Evolutionary conservation across 2,888 invertebrate species (phyloP).

Genomic region (Pardosa pseudoannulata): DNA sequence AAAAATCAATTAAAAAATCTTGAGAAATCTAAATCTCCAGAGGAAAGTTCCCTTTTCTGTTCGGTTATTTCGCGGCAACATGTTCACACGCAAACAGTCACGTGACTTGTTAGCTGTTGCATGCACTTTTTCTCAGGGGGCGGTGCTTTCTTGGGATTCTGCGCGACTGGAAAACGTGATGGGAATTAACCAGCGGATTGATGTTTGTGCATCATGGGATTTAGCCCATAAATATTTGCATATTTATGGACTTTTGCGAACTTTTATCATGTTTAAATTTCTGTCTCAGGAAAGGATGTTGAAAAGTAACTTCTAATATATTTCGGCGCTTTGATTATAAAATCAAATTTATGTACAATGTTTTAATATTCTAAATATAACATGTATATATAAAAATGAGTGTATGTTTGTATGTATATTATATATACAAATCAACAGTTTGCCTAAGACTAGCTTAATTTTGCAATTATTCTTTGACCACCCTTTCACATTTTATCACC

Average conservation of each 20-base stretch:
- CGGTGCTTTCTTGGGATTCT: neutral
- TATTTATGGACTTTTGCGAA: neutral
- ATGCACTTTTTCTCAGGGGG: neutral
- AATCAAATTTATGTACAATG: too few species aligned
- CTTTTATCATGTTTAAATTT: too few species aligned
- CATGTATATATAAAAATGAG: too few species aligned
- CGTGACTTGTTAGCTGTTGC: slow-evolving; percentile 6
- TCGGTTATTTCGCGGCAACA: neutral
- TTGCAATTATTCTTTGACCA: too few species aligned
- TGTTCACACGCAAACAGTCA: slow-evolving; percentile 11
- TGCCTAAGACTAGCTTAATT: too few species aligned
- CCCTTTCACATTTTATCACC: too few species aligned
- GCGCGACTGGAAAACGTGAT: neutral
- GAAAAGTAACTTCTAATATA: too few species aligned
- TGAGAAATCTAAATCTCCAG: neutral
- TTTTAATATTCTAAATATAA: too few species aligned
- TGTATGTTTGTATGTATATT: too few species aligned
- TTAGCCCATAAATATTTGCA: neutral
- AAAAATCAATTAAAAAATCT: neutral
- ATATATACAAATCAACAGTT: too few species aligned
- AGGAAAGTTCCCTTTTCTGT: neutral
- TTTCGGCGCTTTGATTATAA: too few species aligned
- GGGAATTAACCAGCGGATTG: neutral
- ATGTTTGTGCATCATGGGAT: neutral
- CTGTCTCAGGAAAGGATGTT: too few species aligned